phyloP scores from a whole-genome alignment of 2,113 vertebrate genomes.

The Zosterops lateralis region DNA sequence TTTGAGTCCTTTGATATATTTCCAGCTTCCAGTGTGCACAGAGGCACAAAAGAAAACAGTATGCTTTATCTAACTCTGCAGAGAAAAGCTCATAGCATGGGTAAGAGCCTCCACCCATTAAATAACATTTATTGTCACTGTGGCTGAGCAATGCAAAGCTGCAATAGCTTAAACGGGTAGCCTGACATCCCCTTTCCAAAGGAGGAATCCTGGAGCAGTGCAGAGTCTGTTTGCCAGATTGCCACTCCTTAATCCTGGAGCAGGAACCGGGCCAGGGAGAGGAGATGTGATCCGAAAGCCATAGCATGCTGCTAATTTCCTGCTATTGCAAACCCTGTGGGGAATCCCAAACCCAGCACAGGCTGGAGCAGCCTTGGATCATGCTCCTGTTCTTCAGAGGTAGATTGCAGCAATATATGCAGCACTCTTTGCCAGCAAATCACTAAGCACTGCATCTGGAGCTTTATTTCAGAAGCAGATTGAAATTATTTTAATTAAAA shows the following conservation, averaged over 20 bases:
- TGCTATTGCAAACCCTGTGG: neutral
- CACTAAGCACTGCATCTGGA: neutral
- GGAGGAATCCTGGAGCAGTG: neutral
- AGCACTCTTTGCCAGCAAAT: neutral
- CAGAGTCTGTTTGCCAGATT: neutral
- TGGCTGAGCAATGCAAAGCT: neutral
- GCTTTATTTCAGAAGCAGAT: constrained; percentile 22
- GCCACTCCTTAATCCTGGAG: neutral
- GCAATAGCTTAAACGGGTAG: neutral
- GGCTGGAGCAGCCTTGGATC: neutral
- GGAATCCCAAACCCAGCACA: neutral
- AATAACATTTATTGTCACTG: neutral
- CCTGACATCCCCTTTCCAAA: neutral
- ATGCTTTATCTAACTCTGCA: neutral
- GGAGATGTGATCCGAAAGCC: neutral
- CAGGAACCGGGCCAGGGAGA: neutral
- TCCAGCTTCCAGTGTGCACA: neutral
- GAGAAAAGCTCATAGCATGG: neutral
- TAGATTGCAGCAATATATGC: neutral
- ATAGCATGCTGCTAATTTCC: neutral
- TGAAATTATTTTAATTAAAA: constrained; percentile 33
- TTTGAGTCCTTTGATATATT: neutral
- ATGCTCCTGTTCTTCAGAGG: neutral
- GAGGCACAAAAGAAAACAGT: neutral
- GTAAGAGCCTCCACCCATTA: neutral